A percentile compares a stretch with the other conserved stretches of the same genome.
phyloP scores from a whole-genome alignment of 2,797 vertebrate genomes.

The Platyrinchus mystaceus region DNA sequence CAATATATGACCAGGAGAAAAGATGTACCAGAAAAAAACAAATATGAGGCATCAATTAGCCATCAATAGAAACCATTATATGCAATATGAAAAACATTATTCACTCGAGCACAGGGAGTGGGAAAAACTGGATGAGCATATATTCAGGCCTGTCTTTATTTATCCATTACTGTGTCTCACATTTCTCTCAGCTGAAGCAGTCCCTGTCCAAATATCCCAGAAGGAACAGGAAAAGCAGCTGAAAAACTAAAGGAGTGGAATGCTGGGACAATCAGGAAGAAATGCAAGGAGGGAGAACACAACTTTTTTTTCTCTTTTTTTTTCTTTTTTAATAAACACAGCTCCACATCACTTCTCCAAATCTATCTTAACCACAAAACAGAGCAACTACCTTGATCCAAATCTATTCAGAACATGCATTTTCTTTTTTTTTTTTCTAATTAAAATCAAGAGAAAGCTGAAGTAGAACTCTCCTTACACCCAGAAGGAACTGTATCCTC shows the following conservation, averaged over 20 bases:
- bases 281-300: background rate
- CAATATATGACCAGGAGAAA: background rate
- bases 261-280: background rate
- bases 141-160: background rate
- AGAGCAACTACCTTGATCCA: background rate
- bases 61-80: background rate
- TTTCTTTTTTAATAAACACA: background rate
- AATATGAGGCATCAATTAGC: background rate
- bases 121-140: background rate
- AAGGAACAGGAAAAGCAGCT: background rate
- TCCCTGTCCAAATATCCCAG: background rate
- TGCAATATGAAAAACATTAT: background rate
- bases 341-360: background rate
- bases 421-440: background rate
- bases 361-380: background rate
- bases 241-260: background rate
- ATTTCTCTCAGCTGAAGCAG: background rate
- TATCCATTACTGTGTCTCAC: background rate
- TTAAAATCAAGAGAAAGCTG: background rate
- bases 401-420: background rate
- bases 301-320: too few relatives aligned
- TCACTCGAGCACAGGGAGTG: background rate
- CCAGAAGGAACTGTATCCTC: constrained; percentile 20
- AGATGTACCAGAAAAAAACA: background rate
- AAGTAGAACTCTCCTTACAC: background rate